A percentile compares a stretch with the other conserved stretches of the same genome.
phyloP scores from a whole-genome alignment of 64 coral and sea anemone genomes.

The Stylophora pistillata region DNA sequence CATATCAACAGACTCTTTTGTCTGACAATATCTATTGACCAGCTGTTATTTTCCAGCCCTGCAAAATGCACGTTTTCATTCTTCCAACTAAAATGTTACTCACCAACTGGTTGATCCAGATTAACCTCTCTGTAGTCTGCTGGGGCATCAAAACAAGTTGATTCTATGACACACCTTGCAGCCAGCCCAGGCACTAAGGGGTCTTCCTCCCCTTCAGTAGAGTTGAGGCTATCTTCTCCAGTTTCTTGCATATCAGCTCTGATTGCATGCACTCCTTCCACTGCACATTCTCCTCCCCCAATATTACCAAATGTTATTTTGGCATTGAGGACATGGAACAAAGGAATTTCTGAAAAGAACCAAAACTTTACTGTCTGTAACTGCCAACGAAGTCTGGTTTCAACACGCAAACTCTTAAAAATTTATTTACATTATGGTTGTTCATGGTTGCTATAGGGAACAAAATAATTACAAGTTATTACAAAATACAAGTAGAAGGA shows the following conservation, averaged over 20 bases:
- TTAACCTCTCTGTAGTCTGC: constrained; percentile 73
- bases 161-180: constrained; percentile 70
- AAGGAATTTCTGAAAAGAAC: constrained; percentile 81
- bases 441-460: no score
- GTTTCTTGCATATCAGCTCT: background rate
- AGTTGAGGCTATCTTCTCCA: background rate
- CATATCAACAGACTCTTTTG: no score
- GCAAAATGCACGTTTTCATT: background rate
- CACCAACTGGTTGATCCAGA: constrained; percentile 66
- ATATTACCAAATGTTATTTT: constrained; percentile 98
- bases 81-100: background rate
- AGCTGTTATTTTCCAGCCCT: no score
- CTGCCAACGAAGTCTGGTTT: no score
- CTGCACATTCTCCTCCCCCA: constrained; percentile 63
- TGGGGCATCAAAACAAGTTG: constrained; percentile 76
- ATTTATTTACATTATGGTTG: no score
- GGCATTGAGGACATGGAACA: constrained; percentile 98
- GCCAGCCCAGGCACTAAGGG: background rate
- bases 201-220: background rate
- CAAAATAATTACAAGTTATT: no score
- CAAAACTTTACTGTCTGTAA: background rate
- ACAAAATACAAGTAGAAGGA: no score
- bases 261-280: constrained; percentile 53
- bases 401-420: no score
- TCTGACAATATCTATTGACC: no score